Base-by-base conservation (phyloP, 2,888 invertebrate species). In the Psococerastis gibbosa region DNA sequence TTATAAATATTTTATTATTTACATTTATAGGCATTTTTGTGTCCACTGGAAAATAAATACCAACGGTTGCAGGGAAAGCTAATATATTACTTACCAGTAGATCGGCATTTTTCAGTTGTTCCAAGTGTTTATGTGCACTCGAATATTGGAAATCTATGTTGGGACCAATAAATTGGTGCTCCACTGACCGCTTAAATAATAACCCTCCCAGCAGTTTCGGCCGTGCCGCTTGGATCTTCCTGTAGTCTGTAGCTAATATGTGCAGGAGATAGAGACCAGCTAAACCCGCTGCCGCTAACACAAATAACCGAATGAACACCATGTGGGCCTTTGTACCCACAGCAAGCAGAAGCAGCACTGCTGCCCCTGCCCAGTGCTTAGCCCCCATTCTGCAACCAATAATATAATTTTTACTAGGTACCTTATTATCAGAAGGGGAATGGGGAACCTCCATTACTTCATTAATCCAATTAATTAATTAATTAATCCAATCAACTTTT, bases 221-320 rank as follows among this genome's bases (percentile, higher is more conserved):
- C 22, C 20, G 46, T 43, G n/a, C 42, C 41, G n/a, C 41, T 44
- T 13, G 47, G 45, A 63, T 62, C 46, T 56, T 57, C 47, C 56
- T 57, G 51, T 59, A 64, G 51, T 65, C 64, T 50, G 61, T 59
- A 2, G 64, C 64, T 32, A 66, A 52, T 32, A 57, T 57, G 55
- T 66, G 65, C 27, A 65, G 52, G 60, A 66, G 59, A 60, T 62
- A 67, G 48, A 67, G 50, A 9, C 66, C 66, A 11, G 59, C 60
- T 43, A 67, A 53, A 11, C 66, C 66, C 44, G 64, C 51, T 9
- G 56, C 57, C 6, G 62, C 62, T 45, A 66, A 49, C 31, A 66
- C 48, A 9, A 62, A 56, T 31, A 65, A 45, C 48, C 58, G 55
- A 31, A 65, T 54, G 49, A 63, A 58, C 50, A 60, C 60, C 22